These are phyloP conservation scores for Chymomyza fuscimana DNA, from an alignment of 2,888 invertebrate species.

Conservation along the genomic window DNA sequence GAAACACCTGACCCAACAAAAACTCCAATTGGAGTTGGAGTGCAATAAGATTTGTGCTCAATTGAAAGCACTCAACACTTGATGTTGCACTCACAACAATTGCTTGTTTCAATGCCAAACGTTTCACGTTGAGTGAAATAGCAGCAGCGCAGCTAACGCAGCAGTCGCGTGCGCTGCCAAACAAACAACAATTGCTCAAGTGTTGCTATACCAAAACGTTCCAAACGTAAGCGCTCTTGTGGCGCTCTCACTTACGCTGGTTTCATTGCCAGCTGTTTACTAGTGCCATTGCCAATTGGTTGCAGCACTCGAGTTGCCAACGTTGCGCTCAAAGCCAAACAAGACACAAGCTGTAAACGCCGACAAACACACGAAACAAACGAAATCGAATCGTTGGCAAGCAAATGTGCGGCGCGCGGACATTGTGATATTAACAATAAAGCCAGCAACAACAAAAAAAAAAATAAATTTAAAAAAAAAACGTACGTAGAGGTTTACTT, in stretches of 20 bases:
- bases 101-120: conserved; percentile 25
- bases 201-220: background rate
- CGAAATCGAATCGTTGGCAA: conserved; percentile 66
- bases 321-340: conserved; percentile 5
- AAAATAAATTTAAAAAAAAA: background rate
- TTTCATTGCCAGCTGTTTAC: background rate
- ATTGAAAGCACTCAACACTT: background rate
- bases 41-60: background rate
- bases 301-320: background rate
- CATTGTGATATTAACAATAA: conserved; percentile 6
- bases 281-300: background rate
- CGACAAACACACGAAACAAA: conserved; percentile 2
- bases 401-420: conserved; percentile 38
- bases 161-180: background rate
- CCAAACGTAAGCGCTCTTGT: background rate
- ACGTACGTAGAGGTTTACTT: background rate
- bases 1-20: conserved; percentile 61
- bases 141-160: background rate
- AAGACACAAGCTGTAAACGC: background rate
- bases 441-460: conserved; percentile 9
- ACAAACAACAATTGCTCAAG: conserved; percentile 1
- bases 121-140: conserved; percentile 14
- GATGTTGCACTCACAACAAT: background rate
- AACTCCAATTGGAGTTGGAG: conserved; percentile 4
- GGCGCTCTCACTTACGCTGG: too few relatives aligned